phyloP scores from a whole-genome alignment of 2,888 invertebrate species.

The Mycalesis mineus region DNA sequence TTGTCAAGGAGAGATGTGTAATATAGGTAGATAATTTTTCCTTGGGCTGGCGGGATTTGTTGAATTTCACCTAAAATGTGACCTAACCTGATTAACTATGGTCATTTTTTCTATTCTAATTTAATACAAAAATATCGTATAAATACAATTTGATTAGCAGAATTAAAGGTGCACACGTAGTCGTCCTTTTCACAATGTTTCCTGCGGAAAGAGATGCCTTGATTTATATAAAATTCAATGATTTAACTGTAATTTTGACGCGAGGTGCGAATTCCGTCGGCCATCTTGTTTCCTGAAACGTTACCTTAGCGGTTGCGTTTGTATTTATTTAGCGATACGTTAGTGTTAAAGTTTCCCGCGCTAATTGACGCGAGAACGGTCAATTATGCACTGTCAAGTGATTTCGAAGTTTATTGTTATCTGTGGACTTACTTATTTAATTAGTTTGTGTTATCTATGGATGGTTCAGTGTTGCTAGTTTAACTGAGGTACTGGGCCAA shows the following conservation, averaged over 20 bases:
- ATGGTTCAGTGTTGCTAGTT: constrained; percentile 18
- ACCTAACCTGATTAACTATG: neutral
- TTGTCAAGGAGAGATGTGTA: constrained; percentile 34
- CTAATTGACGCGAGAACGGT: constrained; percentile 27
- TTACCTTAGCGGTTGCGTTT: constrained; percentile 24
- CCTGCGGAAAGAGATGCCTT: too few relatives aligned
- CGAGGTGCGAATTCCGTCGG: constrained; percentile 27
- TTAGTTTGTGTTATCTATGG: constrained; percentile 13
- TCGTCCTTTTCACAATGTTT: too few relatives aligned
- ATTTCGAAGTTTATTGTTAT: constrained; percentile 23
- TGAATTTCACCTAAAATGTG: too few relatives aligned
- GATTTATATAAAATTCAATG: too few relatives aligned
- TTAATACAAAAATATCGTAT: too few relatives aligned
- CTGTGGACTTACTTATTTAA: constrained; percentile 28
- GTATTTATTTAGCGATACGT: constrained; percentile 54
- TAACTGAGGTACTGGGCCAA: constrained; percentile 1
- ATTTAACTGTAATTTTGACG: neutral
- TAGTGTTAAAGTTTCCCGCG: constrained; percentile 40
- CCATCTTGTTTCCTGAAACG: constrained; percentile 30
- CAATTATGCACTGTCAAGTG: constrained; percentile 25
- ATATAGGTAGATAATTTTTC: constrained; percentile 48
- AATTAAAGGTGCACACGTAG: too few relatives aligned
- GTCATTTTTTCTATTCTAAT: too few relatives aligned
- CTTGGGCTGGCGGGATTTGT: constrained; percentile 33
- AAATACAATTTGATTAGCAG: too few relatives aligned